Percentiles rank a stretch among this genome's conserved stretches.
Evolutionary conservation across 2,113 vertebrate genomes (phyloP).

Genomic region (Garra rufa): DNA sequence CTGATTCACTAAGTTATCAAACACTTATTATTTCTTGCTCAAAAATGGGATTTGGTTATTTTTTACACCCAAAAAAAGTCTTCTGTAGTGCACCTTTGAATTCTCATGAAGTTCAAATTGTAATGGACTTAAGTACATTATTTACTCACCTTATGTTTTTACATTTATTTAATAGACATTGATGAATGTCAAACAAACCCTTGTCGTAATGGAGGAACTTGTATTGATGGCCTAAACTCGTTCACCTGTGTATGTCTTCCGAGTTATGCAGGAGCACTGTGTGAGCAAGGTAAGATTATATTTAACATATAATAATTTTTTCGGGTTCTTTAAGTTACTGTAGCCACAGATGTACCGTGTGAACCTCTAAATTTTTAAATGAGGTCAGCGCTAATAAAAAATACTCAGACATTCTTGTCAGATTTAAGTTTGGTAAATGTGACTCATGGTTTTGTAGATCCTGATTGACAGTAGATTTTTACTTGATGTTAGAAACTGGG

Average conservation of each 20-base stretch:
- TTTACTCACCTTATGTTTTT: slow-evolving; percentile 19
- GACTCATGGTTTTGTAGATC: background rate
- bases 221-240: slow-evolving; percentile 86
- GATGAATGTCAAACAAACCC: slow-evolving; percentile 96
- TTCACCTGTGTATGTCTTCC: slow-evolving; percentile 92
- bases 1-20: background rate
- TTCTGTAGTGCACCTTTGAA: background rate
- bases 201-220: slow-evolving; percentile 92
- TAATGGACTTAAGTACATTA: background rate
- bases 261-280: slow-evolving; percentile 88
- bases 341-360: background rate
- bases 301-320: background rate
- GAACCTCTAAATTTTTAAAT: background rate
- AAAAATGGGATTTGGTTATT: background rate
- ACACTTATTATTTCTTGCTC: background rate
- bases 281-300: slow-evolving; percentile 88
- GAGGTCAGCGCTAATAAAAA: background rate
- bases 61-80: background rate
- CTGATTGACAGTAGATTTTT: background rate
- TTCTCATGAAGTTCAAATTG: background rate
- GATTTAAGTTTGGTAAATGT: background rate
- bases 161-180: slow-evolving; percentile 77
- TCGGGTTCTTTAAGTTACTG: background rate
- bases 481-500: background rate
- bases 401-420: background rate